Evolutionary conservation across 2,888 invertebrate species (phyloP).

Genomic region (Leptinotarsa rubiginosa): DNA sequence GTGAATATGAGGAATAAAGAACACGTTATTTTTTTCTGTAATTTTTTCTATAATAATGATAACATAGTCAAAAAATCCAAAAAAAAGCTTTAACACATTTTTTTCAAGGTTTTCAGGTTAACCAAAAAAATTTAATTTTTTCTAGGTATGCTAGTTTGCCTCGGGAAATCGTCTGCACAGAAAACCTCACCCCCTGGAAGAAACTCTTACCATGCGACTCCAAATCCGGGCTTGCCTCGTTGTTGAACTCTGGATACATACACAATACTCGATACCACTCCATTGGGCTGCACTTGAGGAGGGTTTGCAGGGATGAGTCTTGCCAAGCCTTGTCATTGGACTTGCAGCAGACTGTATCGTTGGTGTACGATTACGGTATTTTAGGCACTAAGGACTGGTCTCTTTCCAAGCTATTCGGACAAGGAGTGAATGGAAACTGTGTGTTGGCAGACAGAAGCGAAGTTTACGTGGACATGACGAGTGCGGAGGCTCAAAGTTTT

Average conservation of each 20-base stretch:
- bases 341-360: constrained; percentile 85
- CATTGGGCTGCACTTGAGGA: constrained; percentile 85
- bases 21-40: not conserved
- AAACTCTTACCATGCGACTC: constrained; percentile 95
- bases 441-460: constrained; percentile 82
- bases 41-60: no score
- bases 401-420: constrained; percentile 86
- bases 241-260: constrained; percentile 90
- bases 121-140: not conserved
- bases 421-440: constrained; percentile 84
- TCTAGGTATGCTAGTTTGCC: constrained; percentile 89
- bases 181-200: constrained; percentile 98
- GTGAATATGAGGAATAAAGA: not conserved
- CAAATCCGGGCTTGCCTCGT: constrained; percentile 85
- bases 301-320: constrained; percentile 74
- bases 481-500: constrained; percentile 73
- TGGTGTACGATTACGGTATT: constrained; percentile 86
- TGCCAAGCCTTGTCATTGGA: constrained; percentile 76
- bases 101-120: not conserved
- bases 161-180: constrained; percentile 96
- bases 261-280: constrained; percentile 96
- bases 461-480: constrained; percentile 84
- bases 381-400: constrained; percentile 83
- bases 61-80: no score
- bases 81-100: no score